Evolutionary conservation across 2,888 invertebrate species (phyloP).

Genomic region (Myopa tessellatipennis): DNA sequence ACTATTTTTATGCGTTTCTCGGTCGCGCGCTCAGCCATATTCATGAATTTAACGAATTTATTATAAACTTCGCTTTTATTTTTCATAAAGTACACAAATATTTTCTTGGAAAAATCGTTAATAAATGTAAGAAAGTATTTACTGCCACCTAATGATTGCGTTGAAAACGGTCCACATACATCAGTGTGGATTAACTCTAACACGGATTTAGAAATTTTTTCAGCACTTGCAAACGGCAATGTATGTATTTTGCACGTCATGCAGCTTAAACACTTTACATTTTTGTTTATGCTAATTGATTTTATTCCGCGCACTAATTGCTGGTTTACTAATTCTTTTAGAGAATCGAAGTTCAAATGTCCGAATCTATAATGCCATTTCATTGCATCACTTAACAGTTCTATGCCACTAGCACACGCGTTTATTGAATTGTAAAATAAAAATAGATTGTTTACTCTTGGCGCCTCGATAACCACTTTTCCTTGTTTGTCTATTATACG

Average conservation of each 20-base stretch:
- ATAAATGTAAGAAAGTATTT: slow-evolving; percentile 1
- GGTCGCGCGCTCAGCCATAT: slow-evolving; percentile 10
- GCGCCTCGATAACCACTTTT: slow-evolving; percentile 21
- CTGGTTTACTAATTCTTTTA: too few relatives aligned
- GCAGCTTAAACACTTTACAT: background rate
- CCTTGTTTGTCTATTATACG: background rate
- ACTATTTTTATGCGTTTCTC: slow-evolving; percentile 19
- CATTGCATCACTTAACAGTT: background rate
- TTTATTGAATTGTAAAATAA: slow-evolving; percentile 25
- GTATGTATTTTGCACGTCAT: background rate
- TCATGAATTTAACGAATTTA: background rate
- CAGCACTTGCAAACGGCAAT: background rate
- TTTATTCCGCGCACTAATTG: too few relatives aligned
- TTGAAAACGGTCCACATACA: slow-evolving; percentile 25
- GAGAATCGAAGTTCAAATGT: slow-evolving; percentile 9
- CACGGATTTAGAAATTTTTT: background rate
- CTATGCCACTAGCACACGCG: too few relatives aligned
- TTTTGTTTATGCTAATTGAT: background rate
- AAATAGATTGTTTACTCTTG: slow-evolving; percentile 32
- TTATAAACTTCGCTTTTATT: too few relatives aligned
- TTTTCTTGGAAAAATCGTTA: too few relatives aligned
- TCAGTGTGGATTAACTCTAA: slow-evolving; percentile 13
- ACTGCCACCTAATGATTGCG: slow-evolving; percentile 10
- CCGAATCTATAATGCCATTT: slow-evolving; percentile 39
- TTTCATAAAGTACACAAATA: too few relatives aligned